These are phyloP conservation scores for Madoqua kirkii DNA, from an alignment of 2,113 vertebrate species.

Conservation along the genomic window DNA sequence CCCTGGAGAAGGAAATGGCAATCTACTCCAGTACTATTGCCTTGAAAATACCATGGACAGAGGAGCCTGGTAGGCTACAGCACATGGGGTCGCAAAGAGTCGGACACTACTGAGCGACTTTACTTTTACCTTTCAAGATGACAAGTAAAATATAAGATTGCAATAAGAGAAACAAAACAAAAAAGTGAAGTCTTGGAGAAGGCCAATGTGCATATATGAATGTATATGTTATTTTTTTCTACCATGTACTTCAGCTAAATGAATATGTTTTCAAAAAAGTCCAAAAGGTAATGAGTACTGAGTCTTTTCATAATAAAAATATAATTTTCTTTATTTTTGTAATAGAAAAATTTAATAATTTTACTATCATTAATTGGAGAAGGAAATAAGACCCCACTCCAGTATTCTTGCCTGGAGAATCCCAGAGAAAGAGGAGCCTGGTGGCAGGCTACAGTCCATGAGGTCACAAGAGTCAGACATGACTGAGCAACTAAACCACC, in stretches of 20 bases:
- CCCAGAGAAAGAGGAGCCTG: background rate
- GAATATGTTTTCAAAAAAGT: background rate
- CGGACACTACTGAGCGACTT: no score
- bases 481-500: background rate
- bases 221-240: background rate
- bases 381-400: background rate
- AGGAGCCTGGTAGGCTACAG: no score
- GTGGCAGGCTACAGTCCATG: background rate
- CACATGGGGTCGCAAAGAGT: no score
- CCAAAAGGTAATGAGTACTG: background rate
- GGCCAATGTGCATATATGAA: background rate
- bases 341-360: background rate
- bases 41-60: no score
- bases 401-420: background rate
- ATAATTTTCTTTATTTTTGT: background rate
- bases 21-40: no score
- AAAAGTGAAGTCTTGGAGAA: background rate
- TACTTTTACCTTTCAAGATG: background rate
- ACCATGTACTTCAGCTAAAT: background rate
- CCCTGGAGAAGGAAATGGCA: no score
- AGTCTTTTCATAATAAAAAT: background rate
- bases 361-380: background rate
- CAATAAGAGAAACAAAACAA: background rate
- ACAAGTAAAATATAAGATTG: background rate
- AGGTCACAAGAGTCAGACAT: accelerated